Percentiles rank a stretch among this genome's conserved stretches.
These are phyloP conservation scores for Hipparchia sbordonii DNA, from an alignment of 2,888 invertebrate genomes.

Conservation along the genomic window DNA sequence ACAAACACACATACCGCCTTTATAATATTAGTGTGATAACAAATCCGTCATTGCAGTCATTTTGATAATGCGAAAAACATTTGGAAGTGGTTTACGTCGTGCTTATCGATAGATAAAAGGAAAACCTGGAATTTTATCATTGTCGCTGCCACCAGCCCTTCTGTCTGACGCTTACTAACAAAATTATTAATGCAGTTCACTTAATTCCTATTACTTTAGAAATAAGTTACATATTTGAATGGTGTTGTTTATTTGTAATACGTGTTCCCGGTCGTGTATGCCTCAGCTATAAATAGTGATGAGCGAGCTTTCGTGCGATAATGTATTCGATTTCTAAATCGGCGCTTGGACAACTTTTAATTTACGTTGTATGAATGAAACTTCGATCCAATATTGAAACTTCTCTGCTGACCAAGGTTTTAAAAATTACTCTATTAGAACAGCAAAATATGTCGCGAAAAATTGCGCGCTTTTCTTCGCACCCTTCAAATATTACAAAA, in stretches of 20 bases:
- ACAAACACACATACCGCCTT: no score
- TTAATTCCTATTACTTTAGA: neutral
- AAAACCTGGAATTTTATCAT: conserved; percentile 30
- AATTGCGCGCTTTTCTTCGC: no score
- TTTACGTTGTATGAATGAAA: neutral
- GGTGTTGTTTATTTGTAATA: conserved; percentile 2
- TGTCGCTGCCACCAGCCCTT: conserved; percentile 24
- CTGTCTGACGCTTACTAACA: conserved; percentile 14
- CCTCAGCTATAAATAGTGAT: conserved; percentile 25
- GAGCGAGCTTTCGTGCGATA: conserved; percentile 22
- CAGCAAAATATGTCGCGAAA: no score
- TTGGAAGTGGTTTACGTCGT: conserved; percentile 20
- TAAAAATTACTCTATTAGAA: no score
- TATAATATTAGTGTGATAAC: no score
- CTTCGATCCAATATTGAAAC: no score
- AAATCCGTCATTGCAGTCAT: neutral
- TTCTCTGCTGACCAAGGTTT: no score
- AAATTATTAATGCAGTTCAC: conserved; percentile 4
- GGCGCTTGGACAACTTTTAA: neutral
- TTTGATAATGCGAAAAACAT: conserved; percentile 19
- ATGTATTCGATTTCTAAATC: conserved; percentile 6
- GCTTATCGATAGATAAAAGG: conserved; percentile 29
- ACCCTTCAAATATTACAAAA: no score
- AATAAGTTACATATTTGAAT: conserved; percentile 19
- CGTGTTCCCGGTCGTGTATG: conserved; percentile 23